Base-by-base conservation (phyloP, 2,888 invertebrate genomes). In the Tiliacea citrago region DNA sequence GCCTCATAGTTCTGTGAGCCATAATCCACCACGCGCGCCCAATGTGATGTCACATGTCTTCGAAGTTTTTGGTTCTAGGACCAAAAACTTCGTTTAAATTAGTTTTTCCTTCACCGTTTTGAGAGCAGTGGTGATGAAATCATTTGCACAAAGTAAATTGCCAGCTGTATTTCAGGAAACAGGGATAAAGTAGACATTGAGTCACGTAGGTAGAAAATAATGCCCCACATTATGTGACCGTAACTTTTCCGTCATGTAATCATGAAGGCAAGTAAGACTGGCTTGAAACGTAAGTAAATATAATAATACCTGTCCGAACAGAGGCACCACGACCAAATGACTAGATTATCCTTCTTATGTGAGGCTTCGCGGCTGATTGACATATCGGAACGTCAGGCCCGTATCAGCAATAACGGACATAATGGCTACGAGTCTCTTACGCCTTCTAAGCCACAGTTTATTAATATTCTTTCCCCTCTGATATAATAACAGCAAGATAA, bases 291-390 rank as follows among this genome's bases (percentile, higher is more conserved):
- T 63, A 73, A 75, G 75, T 77, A 71, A 78, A 79, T 63, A 75
- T 63, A 78, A 75, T 73, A 87, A 75, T 76, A 72, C 79, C 72
- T 60, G 75, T 61, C 71, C 55, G 60, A 49, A 71, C 57, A 58
- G 49, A 57, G 60, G 47, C 57, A 75, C 75, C 68, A 61, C 74
- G 63, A 75, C 75, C 75, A 83, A 86, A 87, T 84, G 21, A 86
- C 88, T 76, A 69, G 84, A 86, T 87, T 87, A 87, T 86, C 86
- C 75, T 70, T 71, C 72, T 60, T 73, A 79, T 29, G 72, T 51
- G 68, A 75, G 82, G 80, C 77, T 84, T 86, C 73, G 13, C 18
- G 29, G 39, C 53, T 73, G 73, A 84, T 80, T 84, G 88, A 75
- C 74, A 62, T 73, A 71, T 71, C 42, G 35, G 73, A 53, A 68